Base-by-base conservation (phyloP, 2,797 vertebrate genomes). In the Nothura maculosa region DNA sequence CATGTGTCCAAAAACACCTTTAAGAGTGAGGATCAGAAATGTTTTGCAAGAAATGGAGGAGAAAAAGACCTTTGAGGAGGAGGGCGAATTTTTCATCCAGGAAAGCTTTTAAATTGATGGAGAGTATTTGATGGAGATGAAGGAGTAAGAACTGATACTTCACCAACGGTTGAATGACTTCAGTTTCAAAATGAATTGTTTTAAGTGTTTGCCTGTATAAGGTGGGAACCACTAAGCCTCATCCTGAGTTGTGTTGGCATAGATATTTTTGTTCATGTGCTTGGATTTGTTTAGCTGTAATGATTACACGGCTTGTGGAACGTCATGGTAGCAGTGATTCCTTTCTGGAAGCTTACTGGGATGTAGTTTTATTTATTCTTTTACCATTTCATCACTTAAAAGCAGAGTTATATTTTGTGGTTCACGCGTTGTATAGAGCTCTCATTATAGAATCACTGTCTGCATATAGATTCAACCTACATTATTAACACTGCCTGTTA, bases 381-480 rank as follows among this genome's bases (percentile, higher is more conserved):
- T 77, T 62, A 64, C 22, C 15, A 12, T 92, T 91, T 42, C 2
- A 15, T 40, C 12, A 36, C 8, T 68, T 47, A 32, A 75, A 78
- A 84, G 48, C 22, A 72, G 18, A 66, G 6, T 22, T 34, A 17
- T 3, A 4, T 68, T 79, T 84, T 67, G 4, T 24, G 47, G 18
- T 60, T 84, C 8, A 43, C 42, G 22, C 16, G 77, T 13, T 20
- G 7, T 61, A 22, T 69, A 67, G 3, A 32, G 80, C 85, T 94
- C 50, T 63, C 83, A 82, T 89, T 95, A 58, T 30, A 91, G 45
- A 84, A 57, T 78, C 77, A 60, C 16, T 52, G 91, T 66, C 45
- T 6, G 9, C 62, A 43, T 84, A 32, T 90, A 84, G 96, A 95
- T 95, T 87, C 72, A 89, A 2, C 70, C 48, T 88, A 47, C 74